Evolutionary conservation across 2,113 vertebrate genomes (phyloP).

Genomic region (Indicator maculatus): DNA sequence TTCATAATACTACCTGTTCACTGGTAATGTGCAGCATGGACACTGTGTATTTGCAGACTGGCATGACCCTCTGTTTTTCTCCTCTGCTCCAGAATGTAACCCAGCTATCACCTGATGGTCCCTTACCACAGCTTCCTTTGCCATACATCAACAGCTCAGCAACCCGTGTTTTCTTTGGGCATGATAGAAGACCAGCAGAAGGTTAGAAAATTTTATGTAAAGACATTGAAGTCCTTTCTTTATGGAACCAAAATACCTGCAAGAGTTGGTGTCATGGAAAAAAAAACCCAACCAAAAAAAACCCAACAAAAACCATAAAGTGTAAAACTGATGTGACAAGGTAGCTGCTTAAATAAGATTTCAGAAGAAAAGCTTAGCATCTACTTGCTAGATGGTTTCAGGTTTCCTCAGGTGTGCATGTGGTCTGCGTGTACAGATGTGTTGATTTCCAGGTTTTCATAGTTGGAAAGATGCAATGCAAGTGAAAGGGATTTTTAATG

Average conservation of each 20-base stretch:
- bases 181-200: conserved; percentile 91
- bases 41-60: neutral
- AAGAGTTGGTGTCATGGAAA: neutral
- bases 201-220: conserved; percentile 77
- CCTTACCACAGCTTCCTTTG: conserved; percentile 90
- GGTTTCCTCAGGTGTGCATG: neutral
- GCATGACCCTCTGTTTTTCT: neutral
- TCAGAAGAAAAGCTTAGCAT: neutral
- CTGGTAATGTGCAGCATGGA: neutral
- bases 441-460: neutral
- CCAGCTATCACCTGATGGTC: conserved; percentile 73
- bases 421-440: neutral
- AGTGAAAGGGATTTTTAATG: neutral
- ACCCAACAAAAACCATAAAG: too few relatives aligned
- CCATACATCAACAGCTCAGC: conserved; percentile 90
- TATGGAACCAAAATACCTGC: neutral
- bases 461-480: neutral
- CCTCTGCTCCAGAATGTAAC: conserved; percentile 79
- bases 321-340: neutral
- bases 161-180: conserved; percentile 95
- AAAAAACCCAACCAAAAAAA: neutral
- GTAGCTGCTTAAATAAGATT: neutral
- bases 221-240: neutral
- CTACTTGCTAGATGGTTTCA: neutral
- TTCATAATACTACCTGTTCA: neutral